These are phyloP conservation scores for Pavo muticus DNA, from an alignment of 2,113 vertebrate genomes.

Conservation along the genomic window DNA sequence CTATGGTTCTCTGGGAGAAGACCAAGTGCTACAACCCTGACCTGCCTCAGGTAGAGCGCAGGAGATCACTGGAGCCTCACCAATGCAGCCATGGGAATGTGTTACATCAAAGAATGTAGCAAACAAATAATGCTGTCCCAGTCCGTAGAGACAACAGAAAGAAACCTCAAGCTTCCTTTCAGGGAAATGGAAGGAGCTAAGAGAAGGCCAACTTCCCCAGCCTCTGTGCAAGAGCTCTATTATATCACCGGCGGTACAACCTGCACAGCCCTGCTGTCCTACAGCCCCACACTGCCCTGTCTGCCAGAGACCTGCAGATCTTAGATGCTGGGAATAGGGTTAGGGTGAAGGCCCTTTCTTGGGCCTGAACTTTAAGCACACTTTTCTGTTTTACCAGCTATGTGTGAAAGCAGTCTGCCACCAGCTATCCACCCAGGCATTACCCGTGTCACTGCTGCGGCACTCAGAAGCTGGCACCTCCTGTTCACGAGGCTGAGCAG, in stretches of 20 bases:
- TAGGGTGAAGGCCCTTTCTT: not conserved
- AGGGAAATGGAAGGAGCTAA: not conserved
- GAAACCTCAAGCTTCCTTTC: not conserved
- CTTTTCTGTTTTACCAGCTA: not conserved
- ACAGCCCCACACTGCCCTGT: not conserved
- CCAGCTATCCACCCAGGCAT: not conserved
- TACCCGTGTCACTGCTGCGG: fast-evolving
- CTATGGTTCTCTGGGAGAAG: not conserved
- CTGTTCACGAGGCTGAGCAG: not conserved
- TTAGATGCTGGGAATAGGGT: not conserved
- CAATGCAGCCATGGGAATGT: not conserved
- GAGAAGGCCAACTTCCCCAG: not conserved
- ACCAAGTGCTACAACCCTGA: not conserved
- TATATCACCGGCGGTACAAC: not conserved
- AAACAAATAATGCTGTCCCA: not conserved
- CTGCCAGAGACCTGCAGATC: not conserved
- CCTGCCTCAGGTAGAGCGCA: not conserved
- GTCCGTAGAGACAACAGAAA: not conserved
- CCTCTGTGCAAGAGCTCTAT: not conserved
- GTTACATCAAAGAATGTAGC: not conserved
- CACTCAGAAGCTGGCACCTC: not conserved
- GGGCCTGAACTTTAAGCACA: not conserved
- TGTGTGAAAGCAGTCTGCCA: not conserved
- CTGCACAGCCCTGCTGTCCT: not conserved
- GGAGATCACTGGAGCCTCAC: not conserved